Evolutionary conservation across 1,140 invertebrate genomes (phyloP).

Genomic region (Aphelenchoides avenae): DNA sequence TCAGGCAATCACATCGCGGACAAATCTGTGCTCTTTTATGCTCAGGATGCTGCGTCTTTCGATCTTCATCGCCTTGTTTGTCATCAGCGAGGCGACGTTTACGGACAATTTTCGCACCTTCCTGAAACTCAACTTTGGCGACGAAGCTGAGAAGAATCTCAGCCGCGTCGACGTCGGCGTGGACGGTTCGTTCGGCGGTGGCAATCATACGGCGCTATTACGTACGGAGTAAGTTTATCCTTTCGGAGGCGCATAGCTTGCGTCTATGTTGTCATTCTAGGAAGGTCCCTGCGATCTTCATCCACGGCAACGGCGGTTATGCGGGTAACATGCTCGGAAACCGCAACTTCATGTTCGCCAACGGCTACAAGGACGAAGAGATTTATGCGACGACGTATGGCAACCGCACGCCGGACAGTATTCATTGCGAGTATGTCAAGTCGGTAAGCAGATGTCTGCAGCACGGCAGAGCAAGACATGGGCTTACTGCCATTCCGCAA

Average conservation of each 20-base stretch:
- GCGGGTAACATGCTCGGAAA: slow-evolving; percentile 12
- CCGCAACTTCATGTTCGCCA: not conserved
- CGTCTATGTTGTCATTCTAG: not conserved
- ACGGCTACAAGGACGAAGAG: slow-evolving; percentile 7
- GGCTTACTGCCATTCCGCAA: too few relatives aligned
- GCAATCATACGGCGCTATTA: not conserved
- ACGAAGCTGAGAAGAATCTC: slow-evolving; percentile 1
- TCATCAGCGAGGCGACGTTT: not conserved
- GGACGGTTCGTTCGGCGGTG: slow-evolving; percentile 12
- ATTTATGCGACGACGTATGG: slow-evolving; percentile 21
- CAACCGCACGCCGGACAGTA: not conserved
- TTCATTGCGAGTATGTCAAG: not conserved
- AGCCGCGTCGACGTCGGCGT: slow-evolving; percentile 10
- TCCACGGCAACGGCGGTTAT: slow-evolving; percentile 12
- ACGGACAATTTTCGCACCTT: slow-evolving; percentile 8
- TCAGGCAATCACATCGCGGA: too few relatives aligned
- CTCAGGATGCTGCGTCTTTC: too few relatives aligned
- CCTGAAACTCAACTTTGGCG: not conserved
- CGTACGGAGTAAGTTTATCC: slow-evolving; percentile 1
- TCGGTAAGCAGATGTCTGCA: too few relatives aligned
- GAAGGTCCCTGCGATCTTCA: slow-evolving; percentile 7
- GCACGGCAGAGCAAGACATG: too few relatives aligned
- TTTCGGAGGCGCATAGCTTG: not conserved
- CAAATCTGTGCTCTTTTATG: too few relatives aligned
- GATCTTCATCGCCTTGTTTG: not conserved